Conservation (phyloP, 2,888 invertebrate genomes). For the Idaea straminata region DNA sequence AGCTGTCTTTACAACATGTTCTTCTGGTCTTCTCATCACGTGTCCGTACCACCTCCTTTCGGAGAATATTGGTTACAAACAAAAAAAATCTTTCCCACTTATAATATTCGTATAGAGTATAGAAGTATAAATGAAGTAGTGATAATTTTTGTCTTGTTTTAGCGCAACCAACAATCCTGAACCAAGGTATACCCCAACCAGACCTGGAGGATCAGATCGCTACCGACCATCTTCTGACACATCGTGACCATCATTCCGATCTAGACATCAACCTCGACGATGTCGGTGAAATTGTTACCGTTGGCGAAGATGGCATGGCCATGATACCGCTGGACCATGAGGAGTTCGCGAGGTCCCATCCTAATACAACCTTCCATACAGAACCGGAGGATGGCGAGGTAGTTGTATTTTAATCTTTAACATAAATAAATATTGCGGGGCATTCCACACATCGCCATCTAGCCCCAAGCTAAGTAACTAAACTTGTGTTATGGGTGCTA, state of each 20-base stretch:
- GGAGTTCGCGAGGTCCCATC: slow-evolving; percentile 73
- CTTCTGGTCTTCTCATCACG: no score
- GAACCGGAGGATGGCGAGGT: slow-evolving; percentile 70
- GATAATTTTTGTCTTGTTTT: neutral
- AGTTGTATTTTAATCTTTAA: slow-evolving; percentile 15
- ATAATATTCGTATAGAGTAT: no score
- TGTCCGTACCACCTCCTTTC: no score
- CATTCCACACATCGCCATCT: no score
- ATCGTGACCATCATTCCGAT: slow-evolving; percentile 40
- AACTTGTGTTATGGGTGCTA: no score
- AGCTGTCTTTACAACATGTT: no score
- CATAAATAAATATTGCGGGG: neutral
- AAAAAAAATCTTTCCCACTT: no score
- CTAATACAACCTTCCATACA: slow-evolving; percentile 75
- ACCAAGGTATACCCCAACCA: slow-evolving; percentile 57
- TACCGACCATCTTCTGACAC: slow-evolving; percentile 56
- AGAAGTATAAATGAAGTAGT: neutral
- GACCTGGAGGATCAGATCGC: slow-evolving; percentile 73
- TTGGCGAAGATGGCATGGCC: slow-evolving; percentile 63
- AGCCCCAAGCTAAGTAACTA: no score
- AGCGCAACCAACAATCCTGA: slow-evolving; percentile 60
- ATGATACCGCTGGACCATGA: slow-evolving; percentile 68
- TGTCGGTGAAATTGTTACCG: slow-evolving; percentile 65
- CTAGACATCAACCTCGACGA: slow-evolving; percentile 56
- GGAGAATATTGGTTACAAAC: no score